A percentile compares a stretch with the other conserved stretches of the same genome.
These are phyloP conservation scores for Manacus vitellinus DNA, from an alignment of 2,113 vertebrate genomes.

Conservation along the genomic window DNA sequence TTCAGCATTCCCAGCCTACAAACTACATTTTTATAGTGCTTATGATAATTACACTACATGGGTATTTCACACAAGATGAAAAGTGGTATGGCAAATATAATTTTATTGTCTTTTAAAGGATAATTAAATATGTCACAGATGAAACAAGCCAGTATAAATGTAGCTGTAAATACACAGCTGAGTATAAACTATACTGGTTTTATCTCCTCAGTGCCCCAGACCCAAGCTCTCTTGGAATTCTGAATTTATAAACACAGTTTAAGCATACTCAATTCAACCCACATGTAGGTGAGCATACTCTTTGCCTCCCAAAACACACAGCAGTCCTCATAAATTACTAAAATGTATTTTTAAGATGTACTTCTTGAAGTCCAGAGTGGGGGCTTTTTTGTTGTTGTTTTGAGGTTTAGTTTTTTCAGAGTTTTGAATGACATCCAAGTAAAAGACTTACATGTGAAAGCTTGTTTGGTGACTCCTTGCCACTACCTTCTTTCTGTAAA, in stretches of 20 bases:
- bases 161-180: background rate
- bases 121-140: background rate
- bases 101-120: background rate
- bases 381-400: background rate
- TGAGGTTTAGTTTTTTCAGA: background rate
- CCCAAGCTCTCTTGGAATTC: background rate
- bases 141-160: background rate
- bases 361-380: background rate
- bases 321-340: background rate
- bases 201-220: background rate
- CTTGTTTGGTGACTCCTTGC: conserved; percentile 91
- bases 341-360: background rate
- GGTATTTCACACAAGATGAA: background rate
- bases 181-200: background rate
- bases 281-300: background rate
- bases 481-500: conserved; percentile 82
- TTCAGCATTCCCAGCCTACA: background rate
- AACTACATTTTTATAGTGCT: background rate
- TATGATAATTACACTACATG: background rate
- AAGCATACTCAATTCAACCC: background rate
- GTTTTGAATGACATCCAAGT: background rate
- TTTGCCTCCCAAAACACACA: background rate
- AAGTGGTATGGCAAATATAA: background rate
- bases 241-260: background rate
- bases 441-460: conserved; percentile 86